These are phyloP conservation scores for Corapipo altera DNA, from an alignment of 2,113 vertebrate species.

Conservation along the genomic window DNA sequence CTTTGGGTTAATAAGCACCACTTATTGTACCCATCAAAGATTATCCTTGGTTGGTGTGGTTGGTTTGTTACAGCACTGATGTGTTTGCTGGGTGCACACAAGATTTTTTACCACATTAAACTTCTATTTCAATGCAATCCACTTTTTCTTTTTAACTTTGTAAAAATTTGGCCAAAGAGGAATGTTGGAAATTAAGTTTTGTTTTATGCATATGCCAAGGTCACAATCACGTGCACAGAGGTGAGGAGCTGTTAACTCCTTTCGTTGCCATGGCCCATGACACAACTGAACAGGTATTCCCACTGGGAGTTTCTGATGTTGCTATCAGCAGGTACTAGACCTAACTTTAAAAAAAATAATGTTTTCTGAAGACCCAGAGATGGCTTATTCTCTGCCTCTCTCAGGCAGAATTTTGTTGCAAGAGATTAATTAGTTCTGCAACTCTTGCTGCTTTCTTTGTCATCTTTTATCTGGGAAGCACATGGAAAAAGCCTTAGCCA, in stretches of 20 bases:
- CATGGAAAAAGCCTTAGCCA: neutral
- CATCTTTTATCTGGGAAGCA: neutral
- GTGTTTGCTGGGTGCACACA: neutral
- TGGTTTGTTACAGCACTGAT: neutral
- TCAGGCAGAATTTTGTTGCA: neutral
- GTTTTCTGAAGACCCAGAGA: neutral
- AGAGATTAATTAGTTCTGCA: neutral
- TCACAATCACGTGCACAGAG: neutral
- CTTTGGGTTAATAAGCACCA: neutral
- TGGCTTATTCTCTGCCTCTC: neutral
- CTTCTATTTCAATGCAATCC: neutral
- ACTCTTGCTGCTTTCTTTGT: neutral
- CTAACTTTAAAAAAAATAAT: neutral
- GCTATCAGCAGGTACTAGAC: neutral
- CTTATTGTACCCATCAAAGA: neutral
- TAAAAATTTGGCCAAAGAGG: neutral
- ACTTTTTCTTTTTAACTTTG: neutral
- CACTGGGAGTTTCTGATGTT: neutral
- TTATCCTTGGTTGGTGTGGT: neutral
- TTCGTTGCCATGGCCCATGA: accelerated
- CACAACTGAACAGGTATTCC: neutral
- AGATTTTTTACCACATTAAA: neutral
- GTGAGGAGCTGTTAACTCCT: neutral
- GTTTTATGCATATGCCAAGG: neutral
- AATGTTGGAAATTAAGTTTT: neutral